Evolutionary conservation across 2,797 vertebrate species (phyloP).

Genomic region (Micromesistius poutassou): DNA sequence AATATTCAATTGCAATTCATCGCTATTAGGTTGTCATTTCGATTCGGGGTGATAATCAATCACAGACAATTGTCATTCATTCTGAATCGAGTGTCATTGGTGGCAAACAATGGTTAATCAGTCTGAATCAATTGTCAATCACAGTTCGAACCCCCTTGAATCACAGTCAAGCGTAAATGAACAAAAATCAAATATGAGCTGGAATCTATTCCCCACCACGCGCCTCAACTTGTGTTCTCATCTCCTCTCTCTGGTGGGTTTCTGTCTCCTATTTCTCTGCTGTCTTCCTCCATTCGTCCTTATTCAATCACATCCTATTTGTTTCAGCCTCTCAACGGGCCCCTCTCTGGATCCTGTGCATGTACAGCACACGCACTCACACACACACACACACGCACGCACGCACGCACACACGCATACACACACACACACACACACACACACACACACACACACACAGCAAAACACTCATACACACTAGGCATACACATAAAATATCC

Average conservation of each 20-base stretch:
- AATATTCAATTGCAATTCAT: too few relatives aligned
- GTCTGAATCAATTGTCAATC: neutral
- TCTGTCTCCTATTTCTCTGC: constrained; percentile 26
- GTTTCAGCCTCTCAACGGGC: constrained; percentile 35
- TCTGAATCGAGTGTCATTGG: neutral
- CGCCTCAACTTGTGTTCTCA: constrained; percentile 1
- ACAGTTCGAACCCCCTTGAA: too few relatives aligned
- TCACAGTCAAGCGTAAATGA: neutral
- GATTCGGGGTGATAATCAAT: too few relatives aligned
- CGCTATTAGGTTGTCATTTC: too few relatives aligned
- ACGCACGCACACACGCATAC: constrained; percentile 8
- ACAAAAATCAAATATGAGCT: neutral
- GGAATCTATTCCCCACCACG: neutral
- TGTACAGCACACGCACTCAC: constrained; percentile 14
- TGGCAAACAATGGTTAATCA: neutral
- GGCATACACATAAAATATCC: neutral
- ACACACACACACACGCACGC: constrained; percentile 41
- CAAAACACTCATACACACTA: neutral
- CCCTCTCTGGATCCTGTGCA: constrained; percentile 5
- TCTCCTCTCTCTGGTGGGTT: constrained; percentile 30
- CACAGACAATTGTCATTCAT: neutral
- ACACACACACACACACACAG: constrained; percentile 3
- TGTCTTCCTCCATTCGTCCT: constrained; percentile 42
- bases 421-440: constrained; percentile 9
- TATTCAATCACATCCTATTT: constrained; percentile 67